Evolutionary conservation across 1,140 invertebrate genomes (phyloP).

Genomic region (Lamellibrachia luymesi): DNA sequence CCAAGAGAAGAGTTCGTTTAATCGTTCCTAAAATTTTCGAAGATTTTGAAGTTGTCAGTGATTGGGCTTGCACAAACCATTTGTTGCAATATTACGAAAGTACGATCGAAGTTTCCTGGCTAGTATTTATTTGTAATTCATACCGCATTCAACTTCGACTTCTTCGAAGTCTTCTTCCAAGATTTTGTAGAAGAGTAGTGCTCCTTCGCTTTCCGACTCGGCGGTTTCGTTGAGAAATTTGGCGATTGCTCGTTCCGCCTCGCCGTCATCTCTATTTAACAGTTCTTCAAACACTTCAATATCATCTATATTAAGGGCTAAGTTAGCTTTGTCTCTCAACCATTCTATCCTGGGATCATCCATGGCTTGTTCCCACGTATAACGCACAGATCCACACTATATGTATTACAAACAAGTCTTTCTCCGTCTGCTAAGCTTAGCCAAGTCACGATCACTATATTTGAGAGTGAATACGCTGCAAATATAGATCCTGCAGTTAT

Average conservation of each 20-base stretch:
- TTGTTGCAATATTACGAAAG: background rate
- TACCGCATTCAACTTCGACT: constrained; percentile 57
- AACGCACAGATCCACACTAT: background rate
- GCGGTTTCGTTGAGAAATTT: constrained; percentile 57
- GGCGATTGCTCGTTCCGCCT: constrained; percentile 49
- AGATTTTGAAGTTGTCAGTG: too few relatives aligned
- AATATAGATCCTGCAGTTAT: background rate
- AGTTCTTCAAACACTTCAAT: constrained; percentile 55
- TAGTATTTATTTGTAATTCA: constrained; percentile 9
- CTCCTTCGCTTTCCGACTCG: constrained; percentile 48
- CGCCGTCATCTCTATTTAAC: constrained; percentile 52
- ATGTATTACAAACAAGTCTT: background rate
- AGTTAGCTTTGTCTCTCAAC: constrained; percentile 50
- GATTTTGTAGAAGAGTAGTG: constrained; percentile 55
- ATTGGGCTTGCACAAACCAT: too few relatives aligned
- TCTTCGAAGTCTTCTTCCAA: constrained; percentile 54
- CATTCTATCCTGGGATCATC: constrained; percentile 57
- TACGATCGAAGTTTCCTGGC: background rate
- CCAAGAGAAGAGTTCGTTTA: too few relatives aligned
- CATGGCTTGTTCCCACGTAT: constrained; percentile 36
- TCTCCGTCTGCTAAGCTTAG: background rate
- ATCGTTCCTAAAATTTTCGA: too few relatives aligned
- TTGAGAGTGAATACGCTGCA: background rate
- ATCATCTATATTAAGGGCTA: constrained; percentile 49
- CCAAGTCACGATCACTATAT: background rate